Percentiles rank a stretch among this genome's conserved stretches.
These are phyloP conservation scores for Drosophila aldrichi DNA, from an alignment of 2,888 invertebrate species.

Conservation along the genomic window DNA sequence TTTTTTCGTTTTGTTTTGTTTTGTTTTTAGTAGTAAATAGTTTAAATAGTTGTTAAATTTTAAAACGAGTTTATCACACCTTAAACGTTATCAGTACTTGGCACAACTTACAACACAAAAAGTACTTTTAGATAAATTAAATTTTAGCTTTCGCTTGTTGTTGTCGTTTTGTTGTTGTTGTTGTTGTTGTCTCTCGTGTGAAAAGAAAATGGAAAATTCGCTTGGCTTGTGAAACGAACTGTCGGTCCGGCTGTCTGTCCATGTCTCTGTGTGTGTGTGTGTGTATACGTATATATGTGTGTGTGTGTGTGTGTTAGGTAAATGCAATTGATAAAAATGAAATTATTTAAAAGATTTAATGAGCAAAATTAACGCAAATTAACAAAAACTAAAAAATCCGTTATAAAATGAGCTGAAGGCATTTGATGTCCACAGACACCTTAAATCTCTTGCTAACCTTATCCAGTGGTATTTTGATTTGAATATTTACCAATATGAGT, in stretches of 20 bases:
- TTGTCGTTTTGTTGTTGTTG: conserved; percentile 1
- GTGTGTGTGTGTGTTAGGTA: conserved; percentile 10
- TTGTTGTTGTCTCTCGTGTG: conserved; percentile 9
- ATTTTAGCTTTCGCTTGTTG: conserved; percentile 51
- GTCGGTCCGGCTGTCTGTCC: conserved; percentile 7
- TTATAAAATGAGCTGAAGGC: conserved; percentile 31
- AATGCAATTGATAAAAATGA: conserved; percentile 19
- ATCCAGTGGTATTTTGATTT: too few relatives aligned
- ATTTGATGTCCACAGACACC: background rate
- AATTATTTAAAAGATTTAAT: conserved; percentile 17
- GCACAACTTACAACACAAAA: conserved; percentile 85
- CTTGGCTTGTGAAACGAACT: conserved; percentile 24
- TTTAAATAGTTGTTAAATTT: conserved; percentile 78
- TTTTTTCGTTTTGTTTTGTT: conserved; percentile 32
- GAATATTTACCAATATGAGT: too few relatives aligned
- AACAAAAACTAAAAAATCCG: conserved; percentile 5
- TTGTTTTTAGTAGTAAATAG: conserved; percentile 64
- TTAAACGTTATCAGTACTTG: conserved; percentile 85
- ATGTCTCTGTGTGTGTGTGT: conserved; percentile 17
- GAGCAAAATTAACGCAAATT: conserved; percentile 1
- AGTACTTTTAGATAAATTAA: conserved; percentile 64
- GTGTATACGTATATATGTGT: conserved; percentile 12
- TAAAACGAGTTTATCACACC: conserved; percentile 85
- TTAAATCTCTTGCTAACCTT: too few relatives aligned
- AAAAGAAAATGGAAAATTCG: conserved; percentile 28